These are phyloP conservation scores for Trididemnum miniatum DNA, from an alignment of 23 tunicate species.

Conservation along the genomic window DNA sequence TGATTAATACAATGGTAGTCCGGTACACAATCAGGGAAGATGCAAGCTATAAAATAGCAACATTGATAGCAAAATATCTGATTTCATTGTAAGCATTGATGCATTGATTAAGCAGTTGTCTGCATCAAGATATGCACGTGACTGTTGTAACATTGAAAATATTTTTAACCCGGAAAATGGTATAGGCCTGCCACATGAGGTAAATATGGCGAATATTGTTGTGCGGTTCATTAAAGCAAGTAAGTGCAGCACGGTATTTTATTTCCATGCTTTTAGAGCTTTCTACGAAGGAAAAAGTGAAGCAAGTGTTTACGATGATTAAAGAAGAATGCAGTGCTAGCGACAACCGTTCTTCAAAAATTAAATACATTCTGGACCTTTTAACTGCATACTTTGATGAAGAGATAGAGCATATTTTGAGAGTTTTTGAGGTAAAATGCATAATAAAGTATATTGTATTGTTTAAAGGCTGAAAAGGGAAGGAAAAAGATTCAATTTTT, in stretches of 20 bases:
- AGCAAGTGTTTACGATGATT: not conserved
- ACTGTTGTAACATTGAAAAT: not conserved
- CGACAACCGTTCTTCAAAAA: not conserved
- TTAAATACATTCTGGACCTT: not conserved
- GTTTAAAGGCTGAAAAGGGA: not conserved
- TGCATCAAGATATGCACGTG: not conserved
- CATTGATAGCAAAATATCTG: not conserved
- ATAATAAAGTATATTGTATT: no score
- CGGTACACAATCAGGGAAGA: not conserved
- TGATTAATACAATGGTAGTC: not conserved
- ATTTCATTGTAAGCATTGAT: not conserved
- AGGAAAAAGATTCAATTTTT: no score
- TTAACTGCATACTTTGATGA: not conserved
- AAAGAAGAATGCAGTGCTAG: not conserved
- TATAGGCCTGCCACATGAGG: not conserved
- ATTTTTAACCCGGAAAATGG: conserved; percentile 1
- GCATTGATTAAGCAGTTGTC: not conserved
- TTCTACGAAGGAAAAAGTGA: not conserved
- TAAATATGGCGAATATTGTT: not conserved
- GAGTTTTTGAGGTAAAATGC: not conserved
- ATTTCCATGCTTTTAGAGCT: not conserved
- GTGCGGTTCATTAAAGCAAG: not conserved
- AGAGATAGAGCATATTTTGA: not conserved
- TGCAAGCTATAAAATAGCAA: not conserved
- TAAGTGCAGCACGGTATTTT: not conserved